Evolutionary conservation across 2,888 invertebrate genomes (phyloP), one percentile per base, ranked within the genome.

Genomic region (Marronus borbonicus): DNA sequence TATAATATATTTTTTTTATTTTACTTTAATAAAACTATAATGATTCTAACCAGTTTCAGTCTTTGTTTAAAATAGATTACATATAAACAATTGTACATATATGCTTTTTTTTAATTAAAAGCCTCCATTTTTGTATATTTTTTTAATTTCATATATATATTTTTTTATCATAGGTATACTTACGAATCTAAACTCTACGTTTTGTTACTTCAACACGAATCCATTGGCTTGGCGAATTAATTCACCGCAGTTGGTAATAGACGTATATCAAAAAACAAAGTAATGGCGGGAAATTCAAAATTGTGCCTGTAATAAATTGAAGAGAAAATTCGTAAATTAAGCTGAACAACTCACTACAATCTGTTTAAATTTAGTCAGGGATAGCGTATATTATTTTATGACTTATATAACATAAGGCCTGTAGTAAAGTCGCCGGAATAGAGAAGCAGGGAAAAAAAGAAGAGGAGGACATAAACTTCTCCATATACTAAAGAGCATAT

Each of bases 51-150:
- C 84, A 84, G 83, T 85, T 84, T 88, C 88, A 88, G 88, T 88
- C 88, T 88, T 88, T 83, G 84, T 86, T 86, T 85, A 85, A 86
- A 87, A 86, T 84, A 86, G 84, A 85, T 86, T 85, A 86, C 80
- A 80, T 81, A 85, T 85, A 84, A 85, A 86, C 84, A 85, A 85
- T 86, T 87, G 84, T 86, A 87, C 86, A 86, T 83, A 82, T 83
- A 85, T 87, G 84, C 84, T 83, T 85, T 68, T 49, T 65, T 65
- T 49, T 80, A 75, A 76, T 82, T 83, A 82, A 84, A 86, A 87
- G 87, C 87, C 85, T 85, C 84, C 84, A 52, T 68, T 49, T 79
- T 82, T 79, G 20, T 76, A 70, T 68, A 78, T 62, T 60, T 79
- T 81, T 79, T 24, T 76, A 69, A 50, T 80, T 50, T 80, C 77